Base-by-base conservation (phyloP, 2,888 invertebrate species). In the Xanthostigma xanthostigma region DNA sequence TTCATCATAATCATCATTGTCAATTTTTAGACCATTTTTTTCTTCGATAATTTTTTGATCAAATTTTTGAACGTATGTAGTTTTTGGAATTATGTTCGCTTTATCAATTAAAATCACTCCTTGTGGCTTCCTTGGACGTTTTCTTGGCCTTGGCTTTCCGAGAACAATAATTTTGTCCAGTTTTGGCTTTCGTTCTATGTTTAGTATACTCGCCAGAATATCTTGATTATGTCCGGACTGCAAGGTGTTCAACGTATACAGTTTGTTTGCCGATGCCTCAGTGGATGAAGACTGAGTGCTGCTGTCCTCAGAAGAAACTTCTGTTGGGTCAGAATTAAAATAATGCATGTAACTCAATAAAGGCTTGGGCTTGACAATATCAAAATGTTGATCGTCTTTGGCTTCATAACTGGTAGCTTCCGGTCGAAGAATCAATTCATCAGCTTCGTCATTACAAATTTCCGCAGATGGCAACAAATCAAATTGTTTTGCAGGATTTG, bases 131-230 rank as follows among this genome's bases (percentile, higher is more conserved):
- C n/a, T 42, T 8, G 12, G 45, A 41, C 3, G 13, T 43, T 45
- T 13, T 35, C 50, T 50, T 9, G 47, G 44, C 46, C 54, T 56
- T n/a, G 53, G 49, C 45, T 57, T 56, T 9, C 55, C 58, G 27
- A 59, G 44, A 10, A 59, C 49, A 6, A 59, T 47, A 36, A 59
- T 41, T 36, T 55, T 50, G 10, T 57, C 58, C 9, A 56, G 48
- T 33, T 48, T 53, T 3, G 52, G 50, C 17, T 50, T 51, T 14
- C 45, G 45, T 12, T 53, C 50, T 46, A 58, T 53, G 34, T 54
- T 53, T 13, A 58, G 46, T 9, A 58, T 39, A 45, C 51, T 49
- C n/a, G 53, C 45, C n/a, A 57, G 42, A 11, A 58, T 45, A 14
- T 46, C 41, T 49, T 56, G 53, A n/a, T 51, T 52, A 9, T 56